phyloP scores from a whole-genome alignment of 53 echinoderm and acorn worm species.

The Zoroaster sp. region DNA sequence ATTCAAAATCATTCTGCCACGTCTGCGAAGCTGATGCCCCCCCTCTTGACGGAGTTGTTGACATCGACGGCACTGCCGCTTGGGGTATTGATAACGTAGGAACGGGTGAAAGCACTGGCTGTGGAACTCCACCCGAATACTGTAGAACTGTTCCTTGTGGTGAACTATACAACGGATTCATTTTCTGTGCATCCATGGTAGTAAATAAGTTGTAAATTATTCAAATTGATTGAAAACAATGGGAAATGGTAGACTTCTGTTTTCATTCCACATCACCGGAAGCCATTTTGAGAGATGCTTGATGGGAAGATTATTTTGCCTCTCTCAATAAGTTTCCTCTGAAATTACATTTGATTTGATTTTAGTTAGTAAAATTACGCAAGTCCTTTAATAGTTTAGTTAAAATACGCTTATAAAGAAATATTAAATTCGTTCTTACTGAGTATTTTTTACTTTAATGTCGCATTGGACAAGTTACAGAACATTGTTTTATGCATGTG shows the following conservation, averaged over 20 bases:
- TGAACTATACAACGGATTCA: background rate
- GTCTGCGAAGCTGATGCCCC: conserved; percentile 30
- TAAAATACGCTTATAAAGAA: no score
- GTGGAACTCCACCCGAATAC: background rate
- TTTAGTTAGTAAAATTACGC: no score
- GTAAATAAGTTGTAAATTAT: background rate
- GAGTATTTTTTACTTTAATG: background rate
- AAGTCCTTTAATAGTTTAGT: no score
- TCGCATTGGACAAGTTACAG: background rate
- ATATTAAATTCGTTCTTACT: background rate
- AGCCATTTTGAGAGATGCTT: conserved; percentile 11
- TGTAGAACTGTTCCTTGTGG: background rate
- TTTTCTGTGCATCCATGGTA: conserved; percentile 6
- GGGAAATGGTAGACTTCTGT: background rate
- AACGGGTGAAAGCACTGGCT: background rate
- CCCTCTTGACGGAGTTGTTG: background rate
- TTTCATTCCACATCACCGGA: background rate
- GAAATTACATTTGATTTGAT: background rate
- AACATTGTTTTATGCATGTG: no score
- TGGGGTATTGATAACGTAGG: background rate
- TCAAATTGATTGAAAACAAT: background rate
- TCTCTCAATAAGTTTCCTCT: background rate
- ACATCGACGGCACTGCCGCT: background rate
- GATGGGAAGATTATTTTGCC: conserved; percentile 29
- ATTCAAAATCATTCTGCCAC: conserved; percentile 63